These are phyloP conservation scores for Sardinella longiceps DNA, from an alignment of 2,797 vertebrate species.

Conservation along the genomic window DNA sequence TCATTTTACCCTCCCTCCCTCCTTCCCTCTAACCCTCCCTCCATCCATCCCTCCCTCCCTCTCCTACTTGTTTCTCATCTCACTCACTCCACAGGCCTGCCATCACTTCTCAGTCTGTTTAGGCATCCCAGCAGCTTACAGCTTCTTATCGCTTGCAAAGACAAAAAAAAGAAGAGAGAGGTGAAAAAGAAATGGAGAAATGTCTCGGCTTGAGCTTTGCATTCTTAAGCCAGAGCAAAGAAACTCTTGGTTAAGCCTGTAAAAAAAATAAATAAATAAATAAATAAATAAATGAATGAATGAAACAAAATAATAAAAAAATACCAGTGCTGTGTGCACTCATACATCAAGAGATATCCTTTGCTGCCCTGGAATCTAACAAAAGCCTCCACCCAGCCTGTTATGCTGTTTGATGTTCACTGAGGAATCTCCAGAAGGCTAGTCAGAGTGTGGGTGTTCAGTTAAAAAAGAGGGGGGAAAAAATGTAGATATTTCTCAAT, in stretches of 20 bases:
- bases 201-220: neutral
- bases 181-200: no score
- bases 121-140: conserved; percentile 7
- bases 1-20: neutral
- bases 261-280: no score
- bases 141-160: neutral
- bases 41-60: neutral
- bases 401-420: conserved; percentile 1
- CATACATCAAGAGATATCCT: neutral
- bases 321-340: neutral
- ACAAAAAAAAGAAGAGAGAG: neutral
- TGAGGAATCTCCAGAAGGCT: conserved; percentile 10
- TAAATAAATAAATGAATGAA: no score
- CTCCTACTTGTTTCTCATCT: neutral
- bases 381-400: neutral
- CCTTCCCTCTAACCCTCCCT: neutral
- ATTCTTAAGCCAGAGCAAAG: conserved; percentile 21
- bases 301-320: no score
- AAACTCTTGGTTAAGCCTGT: neutral
- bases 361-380: neutral
- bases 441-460: neutral
- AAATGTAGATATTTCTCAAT: neutral
- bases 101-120: conserved; percentile 8
- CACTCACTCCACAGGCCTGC: conserved; percentile 8
- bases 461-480: neutral